These are phyloP conservation scores for Geococcyx californianus DNA, from an alignment of 2,113 vertebrate genomes.

Conservation along the genomic window DNA sequence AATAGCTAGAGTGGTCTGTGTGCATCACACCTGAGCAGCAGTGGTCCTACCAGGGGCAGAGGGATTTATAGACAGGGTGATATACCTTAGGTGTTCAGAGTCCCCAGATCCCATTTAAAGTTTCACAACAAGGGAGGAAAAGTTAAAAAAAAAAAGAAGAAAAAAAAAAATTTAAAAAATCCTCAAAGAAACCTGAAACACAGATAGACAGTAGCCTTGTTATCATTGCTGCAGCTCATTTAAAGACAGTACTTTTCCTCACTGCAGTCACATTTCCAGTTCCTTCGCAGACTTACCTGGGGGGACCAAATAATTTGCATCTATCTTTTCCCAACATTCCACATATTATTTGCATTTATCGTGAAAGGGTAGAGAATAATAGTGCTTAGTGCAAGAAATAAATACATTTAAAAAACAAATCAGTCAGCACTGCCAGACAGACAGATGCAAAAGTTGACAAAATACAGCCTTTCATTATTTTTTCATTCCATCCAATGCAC, in stretches of 20 bases:
- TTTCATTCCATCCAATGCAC: slow-evolving; percentile 56
- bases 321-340: slow-evolving; percentile 49
- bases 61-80: neutral
- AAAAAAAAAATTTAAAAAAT: neutral
- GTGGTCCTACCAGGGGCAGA: neutral
- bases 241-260: neutral
- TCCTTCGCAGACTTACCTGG: slow-evolving; percentile 31
- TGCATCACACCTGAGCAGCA: neutral
- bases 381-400: slow-evolving; percentile 47
- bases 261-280: slow-evolving; percentile 39
- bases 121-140: neutral
- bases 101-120: neutral
- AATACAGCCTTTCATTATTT: slow-evolving; percentile 63
- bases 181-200: neutral
- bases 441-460: slow-evolving; percentile 65
- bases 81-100: neutral
- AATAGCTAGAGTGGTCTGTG: neutral
- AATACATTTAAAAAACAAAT: slow-evolving; percentile 66
- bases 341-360: slow-evolving; percentile 60
- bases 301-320: slow-evolving; percentile 44
- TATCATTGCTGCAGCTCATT: neutral
- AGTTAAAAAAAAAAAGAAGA: neutral
- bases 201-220: neutral
- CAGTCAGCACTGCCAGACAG: slow-evolving; percentile 52
- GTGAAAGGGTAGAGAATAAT: slow-evolving; percentile 36